Evolutionary conservation across 2,888 invertebrate genomes (phyloP).

Genomic region (Dexiosoma caninum): DNA sequence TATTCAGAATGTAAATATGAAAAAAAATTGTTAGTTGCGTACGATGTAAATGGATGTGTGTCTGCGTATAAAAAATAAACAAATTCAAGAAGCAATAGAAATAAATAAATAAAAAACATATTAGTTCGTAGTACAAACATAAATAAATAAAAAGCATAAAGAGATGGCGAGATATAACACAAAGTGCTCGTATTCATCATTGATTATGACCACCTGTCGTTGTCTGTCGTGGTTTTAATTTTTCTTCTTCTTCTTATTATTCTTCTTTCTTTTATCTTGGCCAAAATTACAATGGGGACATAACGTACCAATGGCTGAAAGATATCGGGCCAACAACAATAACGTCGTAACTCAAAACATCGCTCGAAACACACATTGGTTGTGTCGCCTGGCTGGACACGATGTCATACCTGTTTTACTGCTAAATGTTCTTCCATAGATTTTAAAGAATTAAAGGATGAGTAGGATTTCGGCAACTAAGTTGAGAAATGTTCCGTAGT

Average conservation of each 20-base stretch:
- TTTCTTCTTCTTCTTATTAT: conserved; percentile 14
- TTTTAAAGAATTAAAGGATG: no score
- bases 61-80: conserved; percentile 30
- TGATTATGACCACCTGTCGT: conserved; percentile 71
- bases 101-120: conserved; percentile 58
- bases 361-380: no score
- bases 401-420: no score
- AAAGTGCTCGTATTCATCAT: conserved; percentile 51
- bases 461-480: no score
- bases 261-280: conserved; percentile 29
- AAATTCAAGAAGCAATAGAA: background rate
- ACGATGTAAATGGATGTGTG: background rate
- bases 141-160: background rate
- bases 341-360: no score
- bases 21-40: background rate
- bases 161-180: conserved; percentile 5
- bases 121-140: background rate
- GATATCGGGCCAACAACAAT: no score
- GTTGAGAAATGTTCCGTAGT: no score
- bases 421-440: no score
- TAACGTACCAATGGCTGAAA: background rate
- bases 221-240: conserved; percentile 67
- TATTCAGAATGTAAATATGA: background rate
- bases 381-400: no score
- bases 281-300: conserved; percentile 16